Conservation (phyloP, 2,888 invertebrate species). For the Drosophila demipolita region DNA sequence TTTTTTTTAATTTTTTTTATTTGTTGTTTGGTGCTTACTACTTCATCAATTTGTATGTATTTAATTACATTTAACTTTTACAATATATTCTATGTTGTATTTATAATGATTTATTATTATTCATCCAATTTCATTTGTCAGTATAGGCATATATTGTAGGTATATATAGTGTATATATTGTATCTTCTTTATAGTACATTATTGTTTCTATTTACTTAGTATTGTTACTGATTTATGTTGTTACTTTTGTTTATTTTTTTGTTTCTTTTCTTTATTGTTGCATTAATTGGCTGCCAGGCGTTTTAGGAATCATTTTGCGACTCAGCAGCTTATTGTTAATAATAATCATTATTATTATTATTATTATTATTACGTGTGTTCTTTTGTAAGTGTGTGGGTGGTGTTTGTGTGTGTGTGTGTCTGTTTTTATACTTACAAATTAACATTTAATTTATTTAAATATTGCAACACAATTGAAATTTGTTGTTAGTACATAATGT, state of each 20-base stretch:
- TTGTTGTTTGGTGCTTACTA: conserved; percentile 77
- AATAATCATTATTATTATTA: conserved; percentile 32
- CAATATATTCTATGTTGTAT: conserved; percentile 70
- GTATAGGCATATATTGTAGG: conserved; percentile 78
- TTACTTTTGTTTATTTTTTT: conserved; percentile 35
- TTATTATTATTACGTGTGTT: conserved; percentile 28
- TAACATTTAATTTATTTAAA: conserved; percentile 45
- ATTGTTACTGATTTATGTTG: conserved; percentile 67
- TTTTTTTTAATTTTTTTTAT: conserved; percentile 40
- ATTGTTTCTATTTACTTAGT: conserved; percentile 80
- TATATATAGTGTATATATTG: conserved; percentile 76
- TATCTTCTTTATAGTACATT: conserved; percentile 77
- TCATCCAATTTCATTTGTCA: conserved; percentile 68
- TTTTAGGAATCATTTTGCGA: conserved; percentile 69
- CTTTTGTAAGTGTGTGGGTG: conserved; percentile 12
- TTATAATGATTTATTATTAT: conserved; percentile 59
- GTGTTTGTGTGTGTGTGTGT: conserved; percentile 7
- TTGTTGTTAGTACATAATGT: conserved; percentile 29
- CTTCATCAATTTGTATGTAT: conserved; percentile 68
- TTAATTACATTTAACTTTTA: conserved; percentile 77
- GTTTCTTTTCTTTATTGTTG: conserved; percentile 39
- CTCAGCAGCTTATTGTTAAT: conserved; percentile 66
- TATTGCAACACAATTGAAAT: conserved; percentile 73
- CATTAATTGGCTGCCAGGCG: conserved; percentile 62
- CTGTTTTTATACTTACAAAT: conserved; percentile 64